A percentile compares a stretch with the other conserved stretches of the same genome.
Evolutionary conservation across 2,888 invertebrate genomes (phyloP).

Genomic region (Leptodirus hochenwartii): DNA sequence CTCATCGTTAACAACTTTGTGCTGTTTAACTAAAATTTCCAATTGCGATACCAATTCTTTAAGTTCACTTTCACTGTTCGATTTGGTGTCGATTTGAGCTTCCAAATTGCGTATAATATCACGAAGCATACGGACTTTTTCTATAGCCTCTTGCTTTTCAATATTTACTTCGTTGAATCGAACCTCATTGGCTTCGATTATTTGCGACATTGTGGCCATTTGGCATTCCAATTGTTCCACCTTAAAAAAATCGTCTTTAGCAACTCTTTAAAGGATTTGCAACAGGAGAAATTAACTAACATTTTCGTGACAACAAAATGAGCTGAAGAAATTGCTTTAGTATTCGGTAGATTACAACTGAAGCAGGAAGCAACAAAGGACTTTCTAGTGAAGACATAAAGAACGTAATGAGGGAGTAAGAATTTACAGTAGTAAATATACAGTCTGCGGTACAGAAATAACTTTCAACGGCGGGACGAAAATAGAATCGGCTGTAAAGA

Average conservation of each 20-base stretch:
- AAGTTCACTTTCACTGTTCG: slow-evolving; percentile 39
- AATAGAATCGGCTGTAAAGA: too few species aligned
- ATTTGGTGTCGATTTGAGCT: slow-evolving; percentile 50
- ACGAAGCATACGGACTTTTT: slow-evolving; percentile 52
- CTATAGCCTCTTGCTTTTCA: slow-evolving; percentile 56
- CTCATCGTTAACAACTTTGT: slow-evolving; percentile 27
- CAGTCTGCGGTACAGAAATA: too few species aligned
- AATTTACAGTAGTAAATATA: too few species aligned
- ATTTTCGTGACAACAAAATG: too few species aligned
- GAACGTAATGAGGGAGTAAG: too few species aligned
- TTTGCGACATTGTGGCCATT: slow-evolving; percentile 45
- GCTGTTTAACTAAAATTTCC: slow-evolving; percentile 27
- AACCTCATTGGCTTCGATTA: slow-evolving; percentile 39
- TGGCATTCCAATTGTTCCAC: slow-evolving; percentile 64
- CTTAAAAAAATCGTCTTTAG: slow-evolving; percentile 26
- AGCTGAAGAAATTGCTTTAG: too few species aligned
- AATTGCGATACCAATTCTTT: slow-evolving; percentile 32
- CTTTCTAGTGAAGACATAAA: too few species aligned
- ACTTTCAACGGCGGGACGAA: too few species aligned
- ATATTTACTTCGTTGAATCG: slow-evolving; percentile 46
- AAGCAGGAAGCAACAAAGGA: too few species aligned
- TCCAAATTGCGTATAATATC: slow-evolving; percentile 67
- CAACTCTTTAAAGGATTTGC: not conserved
- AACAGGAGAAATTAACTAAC: too few species aligned
- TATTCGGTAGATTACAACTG: too few species aligned